phyloP scores from a whole-genome alignment of 2,797 vertebrate genomes.

The Neosilurus mollespiculum region DNA sequence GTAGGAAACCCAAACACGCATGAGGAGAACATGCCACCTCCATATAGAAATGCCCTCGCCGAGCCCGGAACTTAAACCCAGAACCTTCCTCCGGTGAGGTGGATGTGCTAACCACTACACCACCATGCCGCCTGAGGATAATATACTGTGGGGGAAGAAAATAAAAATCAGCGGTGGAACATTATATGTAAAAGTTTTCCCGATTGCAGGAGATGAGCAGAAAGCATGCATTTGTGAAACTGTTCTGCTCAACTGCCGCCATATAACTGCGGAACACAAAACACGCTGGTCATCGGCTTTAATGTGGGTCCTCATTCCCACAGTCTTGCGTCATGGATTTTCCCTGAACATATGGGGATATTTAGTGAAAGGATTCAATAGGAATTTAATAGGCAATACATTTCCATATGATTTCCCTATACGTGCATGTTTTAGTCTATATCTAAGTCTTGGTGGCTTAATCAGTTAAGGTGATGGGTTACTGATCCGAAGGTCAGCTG shows the following conservation, averaged over 20 bases:
- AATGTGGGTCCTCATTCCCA: not conserved
- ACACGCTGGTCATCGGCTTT: not conserved
- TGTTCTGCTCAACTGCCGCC: not conserved
- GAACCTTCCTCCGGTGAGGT: too few relatives aligned
- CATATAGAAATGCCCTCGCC: too few relatives aligned
- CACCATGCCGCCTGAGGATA: too few relatives aligned
- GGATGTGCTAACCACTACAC: too few relatives aligned
- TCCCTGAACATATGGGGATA: constrained; percentile 12
- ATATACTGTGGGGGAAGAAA: not conserved
- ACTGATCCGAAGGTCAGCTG: too few relatives aligned
- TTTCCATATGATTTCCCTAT: not conserved
- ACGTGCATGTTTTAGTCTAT: not conserved
- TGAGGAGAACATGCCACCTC: too few relatives aligned
- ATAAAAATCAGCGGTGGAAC: not conserved
- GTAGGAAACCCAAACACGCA: too few relatives aligned
- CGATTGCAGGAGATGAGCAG: not conserved
- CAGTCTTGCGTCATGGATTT: not conserved
- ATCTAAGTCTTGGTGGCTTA: too few relatives aligned
- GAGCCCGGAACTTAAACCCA: too few relatives aligned
- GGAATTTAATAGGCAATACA: not conserved
- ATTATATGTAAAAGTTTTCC: not conserved
- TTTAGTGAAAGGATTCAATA: constrained; percentile 7
- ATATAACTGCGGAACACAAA: not conserved
- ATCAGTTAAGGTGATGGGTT: too few relatives aligned
- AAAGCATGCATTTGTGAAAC: not conserved